These are phyloP conservation scores for Helicoverpa zea DNA, from an alignment of 1,140 invertebrate species.

Conservation along the genomic window DNA sequence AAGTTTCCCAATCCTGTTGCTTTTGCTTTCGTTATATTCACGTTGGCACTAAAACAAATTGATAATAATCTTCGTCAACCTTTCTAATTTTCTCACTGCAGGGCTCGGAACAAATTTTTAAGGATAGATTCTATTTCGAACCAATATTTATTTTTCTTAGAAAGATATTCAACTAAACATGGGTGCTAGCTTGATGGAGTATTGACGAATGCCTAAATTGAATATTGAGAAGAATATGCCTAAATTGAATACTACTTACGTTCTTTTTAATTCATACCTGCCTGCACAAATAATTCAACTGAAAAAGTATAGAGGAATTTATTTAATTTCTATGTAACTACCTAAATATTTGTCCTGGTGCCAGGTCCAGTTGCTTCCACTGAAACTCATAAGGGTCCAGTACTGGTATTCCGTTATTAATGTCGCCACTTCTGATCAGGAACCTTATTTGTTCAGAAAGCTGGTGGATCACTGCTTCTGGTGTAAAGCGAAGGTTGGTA, in stretches of 20 bases:
- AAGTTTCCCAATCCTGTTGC: slow-evolving; percentile 7
- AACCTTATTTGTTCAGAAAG: not conserved
- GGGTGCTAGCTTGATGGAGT: too few species aligned
- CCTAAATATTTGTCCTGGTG: not conserved
- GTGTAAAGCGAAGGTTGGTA: not conserved
- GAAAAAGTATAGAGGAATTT: not conserved
- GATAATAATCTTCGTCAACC: too few species aligned
- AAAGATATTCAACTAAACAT: too few species aligned
- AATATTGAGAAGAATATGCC: too few species aligned
- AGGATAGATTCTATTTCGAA: too few species aligned
- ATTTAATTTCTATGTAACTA: not conserved
- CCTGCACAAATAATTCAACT: too few species aligned
- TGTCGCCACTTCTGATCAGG: not conserved
- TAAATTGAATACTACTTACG: too few species aligned
- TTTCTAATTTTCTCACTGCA: too few species aligned
- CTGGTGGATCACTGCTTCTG: not conserved
- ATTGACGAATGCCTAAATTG: too few species aligned
- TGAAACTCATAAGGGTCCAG: slow-evolving; percentile 68
- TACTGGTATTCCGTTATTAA: slow-evolving; percentile 64
- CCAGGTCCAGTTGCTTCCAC: not conserved
- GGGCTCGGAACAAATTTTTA: too few species aligned
- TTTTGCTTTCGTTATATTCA: slow-evolving; percentile 18
- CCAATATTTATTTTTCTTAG: too few species aligned
- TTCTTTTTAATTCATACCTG: too few species aligned
- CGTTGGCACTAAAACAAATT: slow-evolving; percentile 7